phyloP scores from a whole-genome alignment of 2,888 invertebrate species.

The Rotaria socialis region DNA sequence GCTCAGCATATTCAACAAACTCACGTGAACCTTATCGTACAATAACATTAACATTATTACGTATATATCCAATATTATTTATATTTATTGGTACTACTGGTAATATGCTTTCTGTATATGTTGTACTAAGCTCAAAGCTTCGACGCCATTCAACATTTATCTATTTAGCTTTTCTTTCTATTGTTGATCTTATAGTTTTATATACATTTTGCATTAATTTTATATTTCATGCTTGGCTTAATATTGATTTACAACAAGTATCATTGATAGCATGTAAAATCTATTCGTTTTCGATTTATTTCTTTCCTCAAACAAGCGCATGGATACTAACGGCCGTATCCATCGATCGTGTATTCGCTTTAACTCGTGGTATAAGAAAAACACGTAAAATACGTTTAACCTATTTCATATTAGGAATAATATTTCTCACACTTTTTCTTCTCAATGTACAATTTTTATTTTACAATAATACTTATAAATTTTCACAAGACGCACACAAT shows the following conservation, averaged over 20 bases:
- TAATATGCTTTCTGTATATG: constrained; percentile 41
- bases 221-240: constrained; percentile 34
- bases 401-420: constrained; percentile 4
- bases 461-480: constrained; percentile 35
- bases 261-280: constrained; percentile 41
- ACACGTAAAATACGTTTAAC: constrained; percentile 39
- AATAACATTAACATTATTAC: neutral
- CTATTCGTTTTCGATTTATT: constrained; percentile 45
- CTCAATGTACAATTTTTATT: constrained; percentile 45
- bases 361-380: constrained; percentile 42
- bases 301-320: constrained; percentile 44
- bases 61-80: constrained; percentile 27
- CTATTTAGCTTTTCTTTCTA: constrained; percentile 41
- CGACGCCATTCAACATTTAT: constrained; percentile 44
- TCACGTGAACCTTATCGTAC: constrained; percentile 18
- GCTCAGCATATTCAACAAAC: neutral
- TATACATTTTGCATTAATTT: constrained; percentile 46
- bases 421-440: constrained; percentile 42
- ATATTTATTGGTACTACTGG: neutral
- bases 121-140: constrained; percentile 42
- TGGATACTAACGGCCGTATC: constrained; percentile 45
- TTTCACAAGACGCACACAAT: too few relatives aligned
- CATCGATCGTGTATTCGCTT: constrained; percentile 43
- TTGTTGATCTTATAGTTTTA: constrained; percentile 40
- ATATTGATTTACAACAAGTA: constrained; percentile 38